A percentile compares a stretch with the other conserved stretches of the same genome.
These are phyloP conservation scores for Chelonus insularis DNA, from an alignment of 1,140 invertebrate genomes.

Conservation along the genomic window DNA sequence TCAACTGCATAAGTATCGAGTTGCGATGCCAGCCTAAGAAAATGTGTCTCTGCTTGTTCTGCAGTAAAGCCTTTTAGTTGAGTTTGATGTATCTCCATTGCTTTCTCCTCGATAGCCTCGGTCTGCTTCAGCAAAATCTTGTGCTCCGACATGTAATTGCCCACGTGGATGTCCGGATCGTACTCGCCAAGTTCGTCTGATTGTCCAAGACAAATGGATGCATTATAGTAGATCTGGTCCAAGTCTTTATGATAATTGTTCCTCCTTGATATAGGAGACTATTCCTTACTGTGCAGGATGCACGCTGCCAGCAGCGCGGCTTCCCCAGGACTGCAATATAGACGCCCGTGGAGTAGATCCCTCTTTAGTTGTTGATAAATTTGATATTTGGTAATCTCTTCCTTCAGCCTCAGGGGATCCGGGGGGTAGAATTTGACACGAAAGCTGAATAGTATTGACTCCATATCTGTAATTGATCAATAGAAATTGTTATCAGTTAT, in stretches of 20 bases:
- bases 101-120: constrained; percentile 84
- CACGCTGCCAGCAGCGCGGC: constrained; percentile 88
- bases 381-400: constrained; percentile 88
- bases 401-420: constrained; percentile 81
- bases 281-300: constrained; percentile 84
- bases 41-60: constrained; percentile 79
- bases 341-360: constrained; percentile 90
- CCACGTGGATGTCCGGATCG: constrained; percentile 83
- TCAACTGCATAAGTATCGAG: constrained; percentile 97
- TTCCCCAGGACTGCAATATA: constrained; percentile 88
- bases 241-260: background rate
- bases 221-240: background rate
- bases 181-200: constrained; percentile 94
- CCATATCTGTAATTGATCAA: constrained; percentile 69
- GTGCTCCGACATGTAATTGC: constrained; percentile 89
- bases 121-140: constrained; percentile 92
- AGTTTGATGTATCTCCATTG: constrained; percentile 85
- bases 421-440: constrained; percentile 94
- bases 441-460: constrained; percentile 87
- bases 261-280: background rate
- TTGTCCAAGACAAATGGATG: constrained; percentile 7
- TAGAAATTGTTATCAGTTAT: background rate
- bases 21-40: constrained; percentile 83
- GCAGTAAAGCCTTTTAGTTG: constrained; percentile 72
- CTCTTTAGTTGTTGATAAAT: constrained; percentile 92